Conservation (phyloP, 2,797 vertebrate genomes). For the Falco columbarius region DNA sequence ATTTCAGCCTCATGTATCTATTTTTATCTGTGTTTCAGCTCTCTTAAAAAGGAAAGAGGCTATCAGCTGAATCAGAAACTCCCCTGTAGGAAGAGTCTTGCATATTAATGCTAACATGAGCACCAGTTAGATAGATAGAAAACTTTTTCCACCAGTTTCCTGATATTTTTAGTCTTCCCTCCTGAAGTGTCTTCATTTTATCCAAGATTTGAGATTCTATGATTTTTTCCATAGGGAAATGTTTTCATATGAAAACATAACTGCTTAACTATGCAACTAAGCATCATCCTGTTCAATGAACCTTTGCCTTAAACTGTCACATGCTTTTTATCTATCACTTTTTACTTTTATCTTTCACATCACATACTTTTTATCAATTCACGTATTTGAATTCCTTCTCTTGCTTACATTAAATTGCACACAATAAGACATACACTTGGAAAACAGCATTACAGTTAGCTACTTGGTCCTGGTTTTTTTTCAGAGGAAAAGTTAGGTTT, state of each 20-base stretch:
- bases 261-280: background rate
- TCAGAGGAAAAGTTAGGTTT: background rate
- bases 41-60: conserved; percentile 6
- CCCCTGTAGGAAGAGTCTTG: background rate
- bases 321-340: too few species aligned
- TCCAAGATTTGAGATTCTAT: background rate
- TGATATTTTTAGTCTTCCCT: background rate
- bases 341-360: background rate
- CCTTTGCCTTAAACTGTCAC: background rate
- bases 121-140: background rate
- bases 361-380: background rate
- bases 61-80: background rate
- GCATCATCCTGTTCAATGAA: background rate
- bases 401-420: background rate
- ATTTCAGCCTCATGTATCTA: conserved; percentile 42
- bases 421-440: background rate
- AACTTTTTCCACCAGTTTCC: background rate
- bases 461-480: background rate
- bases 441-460: background rate
- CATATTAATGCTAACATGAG: background rate
- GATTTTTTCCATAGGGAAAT: background rate
- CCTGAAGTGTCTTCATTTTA: background rate
- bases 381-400: background rate
- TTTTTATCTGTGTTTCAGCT: conserved; percentile 35
- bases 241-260: background rate